phyloP scores from a whole-genome alignment of 2,888 invertebrate genomes.

The Dastarcus helophoroides region DNA sequence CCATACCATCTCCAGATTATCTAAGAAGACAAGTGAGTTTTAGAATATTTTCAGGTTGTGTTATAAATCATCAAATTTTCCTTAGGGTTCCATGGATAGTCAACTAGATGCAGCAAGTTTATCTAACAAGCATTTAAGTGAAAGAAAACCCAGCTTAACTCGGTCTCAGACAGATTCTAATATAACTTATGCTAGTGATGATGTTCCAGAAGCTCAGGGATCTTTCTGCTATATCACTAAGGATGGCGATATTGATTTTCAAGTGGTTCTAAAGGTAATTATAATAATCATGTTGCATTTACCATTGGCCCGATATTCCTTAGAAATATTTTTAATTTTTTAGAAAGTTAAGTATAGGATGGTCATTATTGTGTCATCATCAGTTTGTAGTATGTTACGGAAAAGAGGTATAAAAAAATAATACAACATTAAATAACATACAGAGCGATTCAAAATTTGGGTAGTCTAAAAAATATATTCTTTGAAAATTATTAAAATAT shows the following conservation, averaged over 20 bases:
- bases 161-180: constrained; percentile 83
- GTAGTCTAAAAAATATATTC: too few relatives aligned
- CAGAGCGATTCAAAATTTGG: too few relatives aligned
- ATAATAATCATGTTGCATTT: too few relatives aligned
- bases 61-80: constrained; percentile 5
- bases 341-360: too few relatives aligned
- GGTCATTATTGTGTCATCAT: too few relatives aligned
- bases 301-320: too few relatives aligned
- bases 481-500: too few relatives aligned
- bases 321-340: too few relatives aligned
- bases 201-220: constrained; percentile 79
- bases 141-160: constrained; percentile 50
- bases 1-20: constrained; percentile 81
- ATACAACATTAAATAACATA: too few relatives aligned
- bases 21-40: constrained; percentile 59
- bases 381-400: too few relatives aligned
- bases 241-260: constrained; percentile 88
- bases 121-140: constrained; percentile 45
- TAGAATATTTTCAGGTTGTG: background rate
- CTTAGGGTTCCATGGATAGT: constrained; percentile 72
- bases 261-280: constrained; percentile 74
- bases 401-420: too few relatives aligned
- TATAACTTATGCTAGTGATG: constrained; percentile 77
- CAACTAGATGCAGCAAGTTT: constrained; percentile 64
- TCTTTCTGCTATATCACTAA: constrained; percentile 86